phyloP scores from a whole-genome alignment of 2,888 invertebrate genomes.

The Drosophila colorata region DNA sequence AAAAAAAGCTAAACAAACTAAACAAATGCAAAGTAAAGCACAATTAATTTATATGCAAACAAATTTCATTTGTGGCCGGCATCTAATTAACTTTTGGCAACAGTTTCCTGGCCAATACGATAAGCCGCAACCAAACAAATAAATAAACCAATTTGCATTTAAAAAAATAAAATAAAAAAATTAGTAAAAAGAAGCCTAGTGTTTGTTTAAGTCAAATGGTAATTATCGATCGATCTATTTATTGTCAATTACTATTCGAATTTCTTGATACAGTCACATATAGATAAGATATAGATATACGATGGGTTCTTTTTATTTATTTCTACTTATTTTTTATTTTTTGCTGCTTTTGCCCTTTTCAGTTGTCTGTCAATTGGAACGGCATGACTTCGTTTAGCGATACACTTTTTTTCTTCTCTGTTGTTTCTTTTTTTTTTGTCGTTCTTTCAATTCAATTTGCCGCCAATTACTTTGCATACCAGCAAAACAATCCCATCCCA shows the following conservation, averaged over 20 bases:
- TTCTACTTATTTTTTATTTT: not conserved
- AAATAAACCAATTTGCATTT: conserved; percentile 51
- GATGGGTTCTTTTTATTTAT: conserved; percentile 9
- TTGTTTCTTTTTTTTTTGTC: conserved; percentile 44
- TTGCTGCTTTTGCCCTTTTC: conserved; percentile 26
- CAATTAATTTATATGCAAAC: conserved; percentile 68
- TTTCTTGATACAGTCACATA: conserved; percentile 17
- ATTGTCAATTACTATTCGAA: conserved; percentile 46
- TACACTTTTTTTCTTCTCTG: conserved; percentile 42
- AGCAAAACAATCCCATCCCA: conserved; percentile 25
- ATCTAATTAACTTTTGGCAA: conserved; percentile 50
- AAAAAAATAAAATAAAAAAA: conserved; percentile 8
- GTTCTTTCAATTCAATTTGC: conserved; percentile 73
- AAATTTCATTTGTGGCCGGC: conserved; percentile 33
- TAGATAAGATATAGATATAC: conserved; percentile 35
- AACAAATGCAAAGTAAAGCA: conserved; percentile 47
- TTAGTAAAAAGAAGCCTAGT: conserved; percentile 11
- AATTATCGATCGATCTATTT: conserved; percentile 47
- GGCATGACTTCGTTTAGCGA: conserved; percentile 83
- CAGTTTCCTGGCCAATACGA: conserved; percentile 46
- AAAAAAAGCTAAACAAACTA: conserved; percentile 23
- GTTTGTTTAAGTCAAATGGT: conserved; percentile 41
- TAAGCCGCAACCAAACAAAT: conserved; percentile 42
- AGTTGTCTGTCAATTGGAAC: conserved; percentile 74
- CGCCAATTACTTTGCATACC: conserved; percentile 77